Evolutionary conservation across 2,113 vertebrate genomes (phyloP).

Genomic region (Ictalurus punctatus): DNA sequence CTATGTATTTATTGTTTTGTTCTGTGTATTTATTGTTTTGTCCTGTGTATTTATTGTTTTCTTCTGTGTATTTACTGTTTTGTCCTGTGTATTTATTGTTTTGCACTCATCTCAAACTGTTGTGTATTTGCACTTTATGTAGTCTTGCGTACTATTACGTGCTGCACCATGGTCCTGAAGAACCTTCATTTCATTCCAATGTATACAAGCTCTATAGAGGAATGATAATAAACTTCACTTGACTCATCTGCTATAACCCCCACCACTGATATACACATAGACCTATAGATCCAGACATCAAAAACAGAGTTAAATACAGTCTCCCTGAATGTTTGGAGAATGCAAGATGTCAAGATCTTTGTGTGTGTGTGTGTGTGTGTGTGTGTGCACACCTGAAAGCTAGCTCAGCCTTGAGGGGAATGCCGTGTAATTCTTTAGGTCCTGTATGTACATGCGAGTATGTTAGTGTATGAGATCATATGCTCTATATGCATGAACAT

Average conservation of each 20-base stretch:
- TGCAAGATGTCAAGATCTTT: neutral
- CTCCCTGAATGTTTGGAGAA: neutral
- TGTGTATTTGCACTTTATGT: no score
- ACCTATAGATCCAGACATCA: neutral
- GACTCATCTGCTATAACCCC: conserved; percentile 1
- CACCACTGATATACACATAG: conserved; percentile 14
- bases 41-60: no score
- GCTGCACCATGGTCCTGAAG: no score
- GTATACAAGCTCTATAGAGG: no score
- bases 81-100: no score
- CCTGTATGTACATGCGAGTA: conserved; percentile 1
- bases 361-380: conserved; percentile 5
- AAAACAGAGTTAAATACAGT: neutral
- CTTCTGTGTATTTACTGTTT: no score
- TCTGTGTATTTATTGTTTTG: no score
- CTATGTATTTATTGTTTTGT: no score
- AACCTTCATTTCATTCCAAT: no score
- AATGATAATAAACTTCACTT: no score
- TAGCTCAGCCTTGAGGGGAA: neutral
- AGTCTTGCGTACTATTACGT: no score
- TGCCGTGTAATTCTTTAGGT: neutral
- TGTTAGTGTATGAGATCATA: conserved; percentile 1
- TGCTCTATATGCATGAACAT: conserved; percentile 11
- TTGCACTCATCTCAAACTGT: no score
- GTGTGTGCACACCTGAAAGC: neutral